These are phyloP conservation scores for Drosophila yakuba DNA, from an alignment of 1,140 invertebrate genomes.

Conservation along the genomic window DNA sequence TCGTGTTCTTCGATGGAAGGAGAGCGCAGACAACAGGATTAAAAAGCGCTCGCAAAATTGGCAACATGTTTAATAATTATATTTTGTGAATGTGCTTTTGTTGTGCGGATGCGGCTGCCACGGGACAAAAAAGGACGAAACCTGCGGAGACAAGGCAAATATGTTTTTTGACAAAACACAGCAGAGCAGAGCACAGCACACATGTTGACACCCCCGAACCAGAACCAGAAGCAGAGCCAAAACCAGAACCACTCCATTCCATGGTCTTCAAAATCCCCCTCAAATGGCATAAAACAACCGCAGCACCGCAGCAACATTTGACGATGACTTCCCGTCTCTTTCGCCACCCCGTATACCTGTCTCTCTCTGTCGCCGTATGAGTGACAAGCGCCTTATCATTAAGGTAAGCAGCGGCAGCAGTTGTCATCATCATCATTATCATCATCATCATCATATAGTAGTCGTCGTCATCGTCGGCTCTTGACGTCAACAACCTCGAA, in stretches of 20 bases:
- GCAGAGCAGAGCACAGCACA: constrained; percentile 33
- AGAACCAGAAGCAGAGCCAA: neutral
- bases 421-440: constrained; percentile 65
- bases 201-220: constrained; percentile 61
- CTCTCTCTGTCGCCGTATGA: constrained; percentile 54
- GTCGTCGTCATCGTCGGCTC: constrained; percentile 16
- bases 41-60: constrained; percentile 82
- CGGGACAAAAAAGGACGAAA: constrained; percentile 19
- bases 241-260: constrained; percentile 3
- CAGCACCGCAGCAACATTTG: constrained; percentile 79
- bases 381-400: constrained; percentile 83
- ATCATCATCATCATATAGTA: constrained; percentile 33
- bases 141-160: constrained; percentile 69
- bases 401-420: constrained; percentile 76
- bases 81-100: constrained; percentile 79
- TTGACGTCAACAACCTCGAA: constrained; percentile 76
- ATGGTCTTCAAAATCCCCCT: constrained; percentile 13
- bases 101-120: constrained; percentile 27
- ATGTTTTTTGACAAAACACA: constrained; percentile 82
- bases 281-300: constrained; percentile 82
- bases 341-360: neutral
- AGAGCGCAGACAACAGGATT: constrained; percentile 74
- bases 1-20: neutral
- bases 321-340: constrained; percentile 44
- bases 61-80: constrained; percentile 83